Base-by-base conservation (phyloP, 2,113 vertebrate genomes). In the Corydoras sp. region DNA sequence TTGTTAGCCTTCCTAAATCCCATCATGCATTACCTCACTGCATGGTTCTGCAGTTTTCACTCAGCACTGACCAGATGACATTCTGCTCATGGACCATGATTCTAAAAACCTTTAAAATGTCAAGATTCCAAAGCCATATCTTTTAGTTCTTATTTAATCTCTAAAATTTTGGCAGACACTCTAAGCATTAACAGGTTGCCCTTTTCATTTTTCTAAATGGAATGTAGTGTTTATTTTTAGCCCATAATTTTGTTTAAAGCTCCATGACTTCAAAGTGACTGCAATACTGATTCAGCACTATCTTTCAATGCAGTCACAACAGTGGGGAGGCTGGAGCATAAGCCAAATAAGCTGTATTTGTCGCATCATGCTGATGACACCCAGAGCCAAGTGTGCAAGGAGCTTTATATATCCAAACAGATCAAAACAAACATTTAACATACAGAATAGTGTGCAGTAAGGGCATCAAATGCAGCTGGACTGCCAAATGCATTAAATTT, bases 371-470 rank as follows among this genome's bases (percentile, higher is more conserved):
- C 15, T 59, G 63, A 66, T 30, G 58, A 71, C 64, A 55, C 68
- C 68, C 56, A 29, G 32, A 60, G 50, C 48, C 18, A 62, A 70
- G 62, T 31, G n/a, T 53, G 49, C 8, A 53, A 56, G 9, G 12
- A 61, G 10, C 66, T 15, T 29, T 11, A 12, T 62, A 58, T 61
- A 68, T 31, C 60, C 64, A 43, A 61, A 70, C 67, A 62, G 30
- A 65, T 58, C 83, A 71, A 78, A 85, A 82, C 67, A 82, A 62
- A 60, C 59, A 82, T 84, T 83, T 78, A 81, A 86, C 82, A 83
- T 49, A 6, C 64, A 76, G 51, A 65, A 68, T 82, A 75, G 66
- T 56, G 72, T 80, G 85, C 84, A 76, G 81, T 86, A 74, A 68
- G 43, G 70, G 75, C 81, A 80, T 84, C 77, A 68, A 85, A 81